phyloP scores from a whole-genome alignment of 2,888 invertebrate species.

The Anthoptus insignis region DNA sequence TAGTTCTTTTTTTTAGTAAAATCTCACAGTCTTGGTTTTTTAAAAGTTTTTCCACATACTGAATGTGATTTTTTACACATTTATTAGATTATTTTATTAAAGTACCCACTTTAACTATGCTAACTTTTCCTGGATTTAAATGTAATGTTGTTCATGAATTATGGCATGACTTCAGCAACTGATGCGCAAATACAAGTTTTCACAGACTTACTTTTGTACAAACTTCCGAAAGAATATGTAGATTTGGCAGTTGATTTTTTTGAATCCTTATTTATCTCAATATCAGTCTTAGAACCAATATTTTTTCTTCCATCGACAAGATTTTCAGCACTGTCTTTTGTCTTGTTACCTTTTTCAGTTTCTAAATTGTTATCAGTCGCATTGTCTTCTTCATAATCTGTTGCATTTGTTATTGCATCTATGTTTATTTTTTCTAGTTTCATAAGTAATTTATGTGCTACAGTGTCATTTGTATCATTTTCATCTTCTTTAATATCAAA shows the following conservation, averaged over 20 bases:
- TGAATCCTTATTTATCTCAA: neutral
- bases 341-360: neutral
- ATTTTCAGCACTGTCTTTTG: neutral
- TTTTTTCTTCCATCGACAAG: neutral
- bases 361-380: too few species aligned
- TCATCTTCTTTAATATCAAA: constrained; percentile 36
- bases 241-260: neutral
- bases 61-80: too few species aligned
- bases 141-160: too few species aligned
- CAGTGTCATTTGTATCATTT: constrained; percentile 9
- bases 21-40: too few species aligned
- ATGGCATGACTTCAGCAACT: too few species aligned
- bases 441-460: neutral
- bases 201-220: neutral
- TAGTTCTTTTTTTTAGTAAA: too few species aligned
- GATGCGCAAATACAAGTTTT: too few species aligned
- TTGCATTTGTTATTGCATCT: too few species aligned
- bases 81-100: too few species aligned
- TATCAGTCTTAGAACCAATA: neutral
- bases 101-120: too few species aligned
- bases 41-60: too few species aligned
- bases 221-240: neutral
- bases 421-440: neutral
- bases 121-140: too few species aligned
- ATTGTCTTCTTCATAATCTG: neutral